Evolutionary conservation across 2,113 vertebrate genomes (phyloP).

Genomic region (Casuarius casuarius): DNA sequence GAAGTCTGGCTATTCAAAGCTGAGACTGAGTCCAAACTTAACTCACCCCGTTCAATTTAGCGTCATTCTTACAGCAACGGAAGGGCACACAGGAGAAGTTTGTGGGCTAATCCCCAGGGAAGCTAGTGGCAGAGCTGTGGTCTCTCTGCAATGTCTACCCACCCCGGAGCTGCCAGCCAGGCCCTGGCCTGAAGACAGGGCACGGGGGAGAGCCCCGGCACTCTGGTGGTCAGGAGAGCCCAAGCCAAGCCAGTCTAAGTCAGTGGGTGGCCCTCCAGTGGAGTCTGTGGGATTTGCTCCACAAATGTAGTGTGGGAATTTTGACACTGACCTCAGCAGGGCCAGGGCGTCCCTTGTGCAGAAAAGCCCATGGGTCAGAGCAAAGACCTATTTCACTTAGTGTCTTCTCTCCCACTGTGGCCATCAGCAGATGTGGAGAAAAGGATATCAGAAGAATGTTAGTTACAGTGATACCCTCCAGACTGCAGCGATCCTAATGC

Average conservation of each 20-base stretch:
- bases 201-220: neutral
- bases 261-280: neutral
- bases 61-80: neutral
- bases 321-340: neutral
- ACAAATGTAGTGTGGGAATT: neutral
- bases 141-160: neutral
- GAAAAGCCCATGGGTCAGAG: neutral
- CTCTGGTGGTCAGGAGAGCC: fast-evolving
- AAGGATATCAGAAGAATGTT: neutral
- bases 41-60: neutral
- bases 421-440: neutral
- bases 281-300: neutral
- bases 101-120: neutral
- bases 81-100: neutral
- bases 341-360: neutral
- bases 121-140: neutral
- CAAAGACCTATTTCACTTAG: neutral
- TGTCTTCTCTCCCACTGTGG: neutral
- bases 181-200: fast-evolving
- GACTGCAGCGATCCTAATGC: neutral
- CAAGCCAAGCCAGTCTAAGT: neutral
- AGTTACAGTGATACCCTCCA: neutral
- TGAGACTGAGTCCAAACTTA: neutral
- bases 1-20: neutral
- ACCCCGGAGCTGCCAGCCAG: neutral